Evolutionary conservation across 2,888 invertebrate species (phyloP).

Genomic region (Hypena proboscidalis): DNA sequence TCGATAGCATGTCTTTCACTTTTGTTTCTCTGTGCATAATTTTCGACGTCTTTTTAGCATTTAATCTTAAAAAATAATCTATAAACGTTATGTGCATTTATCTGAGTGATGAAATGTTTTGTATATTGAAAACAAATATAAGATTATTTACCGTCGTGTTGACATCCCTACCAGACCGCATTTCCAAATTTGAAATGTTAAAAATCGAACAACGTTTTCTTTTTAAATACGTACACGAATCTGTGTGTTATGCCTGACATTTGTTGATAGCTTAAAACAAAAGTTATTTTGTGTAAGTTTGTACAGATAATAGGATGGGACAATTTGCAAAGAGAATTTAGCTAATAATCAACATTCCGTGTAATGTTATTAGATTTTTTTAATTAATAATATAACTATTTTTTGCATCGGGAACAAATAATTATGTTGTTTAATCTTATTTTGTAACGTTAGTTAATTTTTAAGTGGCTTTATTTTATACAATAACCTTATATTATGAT

Average conservation of each 20-base stretch:
- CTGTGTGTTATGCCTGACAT: constrained; percentile 78
- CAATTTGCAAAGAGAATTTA: constrained; percentile 85
- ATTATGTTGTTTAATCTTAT: constrained; percentile 85
- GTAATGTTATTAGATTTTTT: constrained; percentile 84
- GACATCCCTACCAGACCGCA: constrained; percentile 79
- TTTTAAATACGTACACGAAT: constrained; percentile 69
- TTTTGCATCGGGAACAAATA: constrained; percentile 84
- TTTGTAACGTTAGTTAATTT: constrained; percentile 84
- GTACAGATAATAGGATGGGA: constrained; percentile 85
- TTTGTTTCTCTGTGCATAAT: constrained; percentile 74
- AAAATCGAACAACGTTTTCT: constrained; percentile 72
- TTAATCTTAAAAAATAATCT: constrained; percentile 67
- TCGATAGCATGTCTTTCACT: constrained; percentile 76
- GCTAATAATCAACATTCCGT: constrained; percentile 83
- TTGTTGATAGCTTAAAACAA: constrained; percentile 77
- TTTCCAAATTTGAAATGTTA: constrained; percentile 63
- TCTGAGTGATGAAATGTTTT: constrained; percentile 62
- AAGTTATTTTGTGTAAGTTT: constrained; percentile 82
- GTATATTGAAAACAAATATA: constrained; percentile 56
- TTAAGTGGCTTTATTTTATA: constrained; percentile 83
- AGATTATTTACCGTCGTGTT: constrained; percentile 65
- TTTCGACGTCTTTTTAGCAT: constrained; percentile 79
- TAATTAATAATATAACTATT: constrained; percentile 70
- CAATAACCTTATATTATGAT: constrained; percentile 75
- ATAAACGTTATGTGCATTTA: constrained; percentile 80